Conservation (phyloP, 1,140 invertebrate genomes). For the Caenorhabditis brenneri region DNA sequence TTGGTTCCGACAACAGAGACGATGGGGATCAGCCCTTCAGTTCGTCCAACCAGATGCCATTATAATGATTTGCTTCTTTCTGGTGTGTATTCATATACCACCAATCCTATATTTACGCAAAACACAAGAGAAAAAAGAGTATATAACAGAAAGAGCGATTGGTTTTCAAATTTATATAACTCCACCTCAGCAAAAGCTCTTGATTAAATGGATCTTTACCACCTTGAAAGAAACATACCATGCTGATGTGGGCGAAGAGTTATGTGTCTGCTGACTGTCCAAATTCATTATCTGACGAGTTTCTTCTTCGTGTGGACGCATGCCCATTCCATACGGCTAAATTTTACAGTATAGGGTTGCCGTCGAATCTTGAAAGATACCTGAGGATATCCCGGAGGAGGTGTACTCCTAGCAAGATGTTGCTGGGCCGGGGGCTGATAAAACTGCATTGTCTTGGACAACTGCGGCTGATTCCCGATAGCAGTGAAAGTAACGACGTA, state of each 20-base stretch:
- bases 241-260: not conserved
- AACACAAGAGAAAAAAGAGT: not conserved
- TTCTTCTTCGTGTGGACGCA: constrained; percentile 34
- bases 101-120: not conserved
- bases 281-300: constrained; percentile 28
- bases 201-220: too few species aligned
- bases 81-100: not conserved
- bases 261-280: constrained; percentile 21
- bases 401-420: constrained; percentile 6
- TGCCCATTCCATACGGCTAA: constrained; percentile 3
- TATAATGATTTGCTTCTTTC: constrained; percentile 20
- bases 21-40: constrained; percentile 26
- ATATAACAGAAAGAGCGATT: not conserved
- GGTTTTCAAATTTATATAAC: too few species aligned
- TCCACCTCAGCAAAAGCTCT: too few species aligned
- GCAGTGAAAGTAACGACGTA: not conserved
- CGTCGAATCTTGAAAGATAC: not conserved
- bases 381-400: not conserved
- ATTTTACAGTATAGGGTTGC: not conserved
- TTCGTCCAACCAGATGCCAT: constrained; percentile 6
- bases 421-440: constrained; percentile 2
- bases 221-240: not conserved
- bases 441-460: constrained; percentile 8
- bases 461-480: not conserved
- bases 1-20: constrained; percentile 36